phyloP scores from a whole-genome alignment of 2,113 vertebrate genomes.

The Etheostoma cragini region DNA sequence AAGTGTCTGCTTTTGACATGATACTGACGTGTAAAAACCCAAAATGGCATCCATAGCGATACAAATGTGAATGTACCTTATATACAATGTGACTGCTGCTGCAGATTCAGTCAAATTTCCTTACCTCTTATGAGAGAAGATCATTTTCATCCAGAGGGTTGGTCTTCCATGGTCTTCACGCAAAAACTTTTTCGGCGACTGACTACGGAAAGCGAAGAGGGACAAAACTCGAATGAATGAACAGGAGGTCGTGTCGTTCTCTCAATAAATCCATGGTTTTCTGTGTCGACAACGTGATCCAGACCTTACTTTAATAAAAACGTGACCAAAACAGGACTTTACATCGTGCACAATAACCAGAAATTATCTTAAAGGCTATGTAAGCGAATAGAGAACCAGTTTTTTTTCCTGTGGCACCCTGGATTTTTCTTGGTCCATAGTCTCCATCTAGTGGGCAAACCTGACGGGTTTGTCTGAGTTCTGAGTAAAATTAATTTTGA shows the following conservation, averaged over 20 bases:
- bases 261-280: no score
- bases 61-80: background rate
- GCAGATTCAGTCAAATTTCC: slow-evolving; percentile 11
- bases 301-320: background rate
- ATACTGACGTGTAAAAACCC: background rate
- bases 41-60: background rate
- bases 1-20: background rate
- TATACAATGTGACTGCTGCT: background rate
- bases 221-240: slow-evolving; percentile 38
- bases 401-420: background rate
- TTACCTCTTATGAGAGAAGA: slow-evolving; percentile 23
- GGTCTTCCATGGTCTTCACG: background rate
- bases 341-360: background rate
- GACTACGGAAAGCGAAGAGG: slow-evolving; percentile 60
- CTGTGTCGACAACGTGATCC: background rate
- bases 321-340: background rate
- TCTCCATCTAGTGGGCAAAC: slow-evolving; percentile 81
- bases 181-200: slow-evolving; percentile 28
- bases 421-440: slow-evolving; percentile 53
- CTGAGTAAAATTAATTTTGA: background rate
- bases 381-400: background rate
- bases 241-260: background rate
- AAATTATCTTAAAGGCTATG: background rate
- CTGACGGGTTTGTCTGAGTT: background rate
- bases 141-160: slow-evolving; percentile 21